phyloP scores from a whole-genome alignment of 2,797 vertebrate genomes.

The Myotis planiceps region DNA sequence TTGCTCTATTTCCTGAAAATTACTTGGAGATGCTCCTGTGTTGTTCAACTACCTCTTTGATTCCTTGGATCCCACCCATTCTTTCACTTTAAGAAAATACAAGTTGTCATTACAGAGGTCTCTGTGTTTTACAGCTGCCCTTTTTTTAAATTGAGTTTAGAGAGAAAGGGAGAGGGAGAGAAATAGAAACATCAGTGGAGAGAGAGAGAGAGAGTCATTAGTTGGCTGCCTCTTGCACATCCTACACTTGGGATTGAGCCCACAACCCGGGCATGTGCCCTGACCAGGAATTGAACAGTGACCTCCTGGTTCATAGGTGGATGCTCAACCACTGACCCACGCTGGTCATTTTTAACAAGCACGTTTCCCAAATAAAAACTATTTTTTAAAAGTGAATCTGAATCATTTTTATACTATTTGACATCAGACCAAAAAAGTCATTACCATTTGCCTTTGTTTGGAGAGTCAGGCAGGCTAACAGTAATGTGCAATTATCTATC shows the following conservation, averaged over 20 bases:
- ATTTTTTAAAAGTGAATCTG: background rate
- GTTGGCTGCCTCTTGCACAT: no score
- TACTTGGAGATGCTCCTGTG: slow-evolving; percentile 82
- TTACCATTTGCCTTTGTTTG: background rate
- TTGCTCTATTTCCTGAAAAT: slow-evolving; percentile 79
- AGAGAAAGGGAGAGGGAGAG: no score
- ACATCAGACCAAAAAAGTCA: slow-evolving; percentile 24
- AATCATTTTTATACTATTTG: slow-evolving; percentile 37
- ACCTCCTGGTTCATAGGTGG: no score
- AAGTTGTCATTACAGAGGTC: slow-evolving; percentile 85
- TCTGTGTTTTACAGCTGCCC: slow-evolving; percentile 88
- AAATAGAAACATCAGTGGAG: no score
- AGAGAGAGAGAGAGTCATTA: no score
- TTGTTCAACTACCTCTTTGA: slow-evolving; percentile 81
- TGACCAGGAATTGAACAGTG: no score
- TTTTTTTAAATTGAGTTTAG: slow-evolving; percentile 55
- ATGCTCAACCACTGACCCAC: no score
- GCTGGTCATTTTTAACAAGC: slow-evolving; percentile 82
- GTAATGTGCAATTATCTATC: background rate
- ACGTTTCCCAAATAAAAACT: slow-evolving; percentile 89
- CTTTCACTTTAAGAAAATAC: slow-evolving; percentile 86
- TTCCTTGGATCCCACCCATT: slow-evolving; percentile 76
- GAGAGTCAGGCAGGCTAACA: background rate
- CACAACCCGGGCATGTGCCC: no score
- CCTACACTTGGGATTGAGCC: no score